These are phyloP conservation scores for Pionites leucogaster DNA, from an alignment of 2,113 vertebrate genomes.

Conservation along the genomic window DNA sequence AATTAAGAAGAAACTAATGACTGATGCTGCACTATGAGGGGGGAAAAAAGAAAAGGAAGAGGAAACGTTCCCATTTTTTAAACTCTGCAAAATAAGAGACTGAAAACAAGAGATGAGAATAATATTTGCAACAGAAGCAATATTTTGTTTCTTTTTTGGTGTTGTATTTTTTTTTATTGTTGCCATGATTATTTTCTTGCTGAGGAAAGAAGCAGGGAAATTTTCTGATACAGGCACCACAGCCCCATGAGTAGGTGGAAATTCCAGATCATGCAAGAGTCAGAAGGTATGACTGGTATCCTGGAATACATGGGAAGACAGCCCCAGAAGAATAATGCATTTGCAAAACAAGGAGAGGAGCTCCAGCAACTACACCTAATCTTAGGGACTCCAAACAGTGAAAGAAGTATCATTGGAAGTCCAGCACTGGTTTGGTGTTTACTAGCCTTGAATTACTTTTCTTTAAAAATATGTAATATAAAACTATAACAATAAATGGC, in stretches of 20 bases:
- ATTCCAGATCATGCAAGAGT: background rate
- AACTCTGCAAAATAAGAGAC: background rate
- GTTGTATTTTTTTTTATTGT: background rate
- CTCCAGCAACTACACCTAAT: background rate
- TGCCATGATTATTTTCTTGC: background rate
- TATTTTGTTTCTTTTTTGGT: background rate
- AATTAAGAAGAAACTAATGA: background rate
- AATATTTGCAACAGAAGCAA: background rate
- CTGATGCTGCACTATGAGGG: background rate
- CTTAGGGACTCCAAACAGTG: background rate
- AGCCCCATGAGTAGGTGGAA: background rate
- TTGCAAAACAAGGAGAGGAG: background rate
- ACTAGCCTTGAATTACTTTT: background rate
- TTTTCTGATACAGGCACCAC: background rate
- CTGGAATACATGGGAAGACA: background rate
- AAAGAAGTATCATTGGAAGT: background rate
- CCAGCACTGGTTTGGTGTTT: background rate
- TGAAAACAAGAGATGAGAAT: background rate
- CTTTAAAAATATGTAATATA: background rate
- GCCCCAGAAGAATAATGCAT: background rate
- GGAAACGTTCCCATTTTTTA: background rate
- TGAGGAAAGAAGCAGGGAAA: constrained; percentile 16
- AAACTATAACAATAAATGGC: background rate
- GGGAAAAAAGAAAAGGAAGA: background rate
- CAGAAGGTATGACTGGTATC: background rate